These are phyloP conservation scores for Mystacornis crossleyi DNA, from an alignment of 2,113 vertebrate genomes.

Conservation along the genomic window DNA sequence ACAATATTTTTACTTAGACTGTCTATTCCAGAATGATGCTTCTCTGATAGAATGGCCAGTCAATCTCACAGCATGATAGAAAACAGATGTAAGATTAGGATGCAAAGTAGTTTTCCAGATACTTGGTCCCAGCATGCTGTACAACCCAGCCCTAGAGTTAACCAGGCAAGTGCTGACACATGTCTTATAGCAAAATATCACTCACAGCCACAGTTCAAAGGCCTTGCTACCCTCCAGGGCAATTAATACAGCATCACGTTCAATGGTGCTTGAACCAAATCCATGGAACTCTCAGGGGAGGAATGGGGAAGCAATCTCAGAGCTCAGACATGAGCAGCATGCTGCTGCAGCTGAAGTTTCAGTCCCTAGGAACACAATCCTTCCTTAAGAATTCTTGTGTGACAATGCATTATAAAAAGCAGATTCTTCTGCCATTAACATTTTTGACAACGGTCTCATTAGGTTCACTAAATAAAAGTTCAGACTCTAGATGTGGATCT, in stretches of 20 bases:
- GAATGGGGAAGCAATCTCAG: slow-evolving; percentile 74
- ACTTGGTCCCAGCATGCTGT: slow-evolving; percentile 79
- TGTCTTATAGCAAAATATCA: slow-evolving; percentile 84
- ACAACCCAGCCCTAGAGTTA: slow-evolving; percentile 75
- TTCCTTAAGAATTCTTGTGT: slow-evolving; percentile 30
- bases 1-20: slow-evolving; percentile 65
- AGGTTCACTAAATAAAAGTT: not conserved
- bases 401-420: not conserved
- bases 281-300: slow-evolving; percentile 75
- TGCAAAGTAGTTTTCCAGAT: slow-evolving; percentile 84
- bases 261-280: slow-evolving; percentile 85
- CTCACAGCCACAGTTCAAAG: slow-evolving; percentile 86
- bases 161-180: slow-evolving; percentile 84
- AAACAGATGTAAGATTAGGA: slow-evolving; percentile 85
- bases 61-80: slow-evolving; percentile 78
- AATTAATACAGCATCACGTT: slow-evolving; percentile 85
- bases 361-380: slow-evolving; percentile 8
- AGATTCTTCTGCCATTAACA: not conserved
- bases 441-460: not conserved
- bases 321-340: slow-evolving; percentile 70
- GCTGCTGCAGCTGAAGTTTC: slow-evolving; percentile 62
- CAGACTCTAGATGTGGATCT: not conserved
- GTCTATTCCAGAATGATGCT: slow-evolving; percentile 67
- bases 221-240: slow-evolving; percentile 83
- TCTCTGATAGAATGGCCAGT: slow-evolving; percentile 74